Base-by-base conservation (phyloP, 2,888 invertebrate species). In the Tethea ocularis region DNA sequence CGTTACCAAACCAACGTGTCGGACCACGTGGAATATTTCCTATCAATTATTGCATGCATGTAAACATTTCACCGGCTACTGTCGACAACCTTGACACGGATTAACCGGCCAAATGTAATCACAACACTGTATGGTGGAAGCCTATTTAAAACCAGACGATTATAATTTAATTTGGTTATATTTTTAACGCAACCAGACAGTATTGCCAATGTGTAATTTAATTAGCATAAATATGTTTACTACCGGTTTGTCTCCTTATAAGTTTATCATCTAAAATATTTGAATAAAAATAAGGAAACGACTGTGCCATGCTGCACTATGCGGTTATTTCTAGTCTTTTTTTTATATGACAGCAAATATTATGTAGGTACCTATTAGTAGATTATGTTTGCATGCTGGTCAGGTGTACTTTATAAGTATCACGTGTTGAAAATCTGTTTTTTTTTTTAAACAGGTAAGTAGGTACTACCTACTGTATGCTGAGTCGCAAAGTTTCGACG, bases 11-110 rank as follows among this genome's bases (percentile, higher is more conserved):
- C n/a, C 41, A 20, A 17, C 17, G 41, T 20, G 41, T 46, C 17
- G 41, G 1, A 46, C 41, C 41, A 46, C 17, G 41, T 46, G 41
- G 41, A 46, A 46, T 46, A 46, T 46, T 46, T 46, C 41, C 41
- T 46, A 46, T 17, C 41, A 46, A 46, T 46, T 46, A 46, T 46
- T 46, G 41, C 41, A 46, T 20, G 17, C 41, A 46, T 46, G 17
- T 20, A 46, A 17, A 17, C 41, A 46, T 46, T 46, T 46, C 41
- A 46, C 41, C 17, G 41, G 41, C 41, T 20, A 46, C 41, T 17
- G 17, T 46, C 17, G 17, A 20, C 38, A 46, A 46, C 41, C 41
- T 46, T 46, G 41, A 46, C 41, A 46, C 7, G 10, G 17, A 46
- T 46, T 8, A 46, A 46, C n/a, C 41, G 41, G 20, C 41, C 17